A percentile compares a stretch with the other conserved stretches of the same genome.
These are phyloP conservation scores for Drosophila stalkeri DNA, from an alignment of 2,888 invertebrate species.

Conservation along the genomic window DNA sequence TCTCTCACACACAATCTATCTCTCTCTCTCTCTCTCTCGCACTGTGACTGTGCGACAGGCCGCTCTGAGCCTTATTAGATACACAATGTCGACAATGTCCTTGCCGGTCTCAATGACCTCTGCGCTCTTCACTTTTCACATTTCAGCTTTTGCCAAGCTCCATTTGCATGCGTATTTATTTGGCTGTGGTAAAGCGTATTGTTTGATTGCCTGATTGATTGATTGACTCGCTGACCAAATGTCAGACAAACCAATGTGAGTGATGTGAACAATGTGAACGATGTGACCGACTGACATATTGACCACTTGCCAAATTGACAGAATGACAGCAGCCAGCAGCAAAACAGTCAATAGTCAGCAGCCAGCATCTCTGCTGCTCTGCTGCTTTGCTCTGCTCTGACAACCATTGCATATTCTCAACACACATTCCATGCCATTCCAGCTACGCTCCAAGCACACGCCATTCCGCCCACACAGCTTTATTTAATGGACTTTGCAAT, in stretches of 20 bases:
- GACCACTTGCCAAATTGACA: slow-evolving; percentile 31
- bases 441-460: background rate
- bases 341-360: too few species aligned
- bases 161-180: slow-evolving; percentile 52
- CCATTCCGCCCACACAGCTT: slow-evolving; percentile 40
- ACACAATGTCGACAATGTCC: slow-evolving; percentile 28
- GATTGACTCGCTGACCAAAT: slow-evolving; percentile 53
- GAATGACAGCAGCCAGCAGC: slow-evolving; percentile 12
- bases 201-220: slow-evolving; percentile 64
- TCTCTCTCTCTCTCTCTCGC: background rate
- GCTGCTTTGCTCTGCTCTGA: too few species aligned
- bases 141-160: slow-evolving; percentile 10
- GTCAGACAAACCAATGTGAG: slow-evolving; percentile 37
- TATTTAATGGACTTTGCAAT: slow-evolving; percentile 60
- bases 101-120: slow-evolving; percentile 7
- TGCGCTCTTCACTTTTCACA: slow-evolving; percentile 1
- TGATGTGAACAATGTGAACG: slow-evolving; percentile 37
- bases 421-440: slow-evolving; percentile 1
- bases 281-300: slow-evolving; percentile 23
- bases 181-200: slow-evolving; percentile 36
- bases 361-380: slow-evolving; percentile 5
- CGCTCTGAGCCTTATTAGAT: slow-evolving; percentile 16
- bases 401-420: slow-evolving; percentile 25
- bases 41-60: slow-evolving; percentile 1
- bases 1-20: too few species aligned